A percentile compares a stretch with the other conserved stretches of the same genome.
Conservation (phyloP, 2,888 invertebrate genomes). For the Harpagoxenus sublaevis region DNA sequence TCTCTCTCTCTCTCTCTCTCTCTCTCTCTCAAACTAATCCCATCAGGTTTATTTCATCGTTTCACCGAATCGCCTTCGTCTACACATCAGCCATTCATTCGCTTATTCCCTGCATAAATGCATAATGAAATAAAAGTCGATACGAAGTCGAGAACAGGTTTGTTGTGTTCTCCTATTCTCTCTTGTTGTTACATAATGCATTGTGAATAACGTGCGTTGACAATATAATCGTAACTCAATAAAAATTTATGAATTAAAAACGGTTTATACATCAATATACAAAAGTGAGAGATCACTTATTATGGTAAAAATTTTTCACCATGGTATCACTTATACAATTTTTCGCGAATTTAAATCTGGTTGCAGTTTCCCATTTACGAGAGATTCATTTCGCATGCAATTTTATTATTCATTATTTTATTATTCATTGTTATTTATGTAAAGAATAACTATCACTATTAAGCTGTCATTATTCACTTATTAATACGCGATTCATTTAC, state of each 20-base stretch:
- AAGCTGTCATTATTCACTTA: background rate
- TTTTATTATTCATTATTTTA: background rate
- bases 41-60: background rate
- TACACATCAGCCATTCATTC: constrained; percentile 7
- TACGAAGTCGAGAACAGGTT: background rate
- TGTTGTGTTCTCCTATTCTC: background rate
- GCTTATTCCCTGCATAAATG: background rate
- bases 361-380: background rate
- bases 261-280: background rate
- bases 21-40: background rate
- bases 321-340: background rate
- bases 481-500: background rate
- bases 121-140: constrained; percentile 16
- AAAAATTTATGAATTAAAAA: background rate
- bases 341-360: background rate
- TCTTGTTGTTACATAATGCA: background rate
- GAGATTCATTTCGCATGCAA: background rate
- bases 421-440: constrained; percentile 2
- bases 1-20: too few species aligned
- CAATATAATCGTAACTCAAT: background rate
- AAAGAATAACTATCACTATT: background rate
- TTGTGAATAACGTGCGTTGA: background rate
- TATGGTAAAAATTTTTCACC: too few species aligned
- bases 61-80: background rate
- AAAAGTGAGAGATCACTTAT: background rate